Evolutionary conservation across 2,888 invertebrate genomes (phyloP).

Genomic region (Troides aeacus): DNA sequence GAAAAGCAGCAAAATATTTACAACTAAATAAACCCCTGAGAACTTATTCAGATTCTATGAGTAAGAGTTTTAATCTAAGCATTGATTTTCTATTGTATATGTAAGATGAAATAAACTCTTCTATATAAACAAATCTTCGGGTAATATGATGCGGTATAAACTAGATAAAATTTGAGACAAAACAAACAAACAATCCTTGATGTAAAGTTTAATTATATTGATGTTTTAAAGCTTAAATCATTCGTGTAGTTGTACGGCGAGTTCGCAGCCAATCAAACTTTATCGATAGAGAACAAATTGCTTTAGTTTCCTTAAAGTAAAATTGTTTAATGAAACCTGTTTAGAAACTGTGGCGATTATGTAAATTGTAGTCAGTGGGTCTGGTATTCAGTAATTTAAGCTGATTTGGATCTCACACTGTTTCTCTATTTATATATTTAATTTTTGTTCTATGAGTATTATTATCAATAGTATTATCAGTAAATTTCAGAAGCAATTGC

Average conservation of each 20-base stretch:
- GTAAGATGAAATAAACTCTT: background rate
- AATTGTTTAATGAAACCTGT: too few species aligned
- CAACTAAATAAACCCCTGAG: too few species aligned
- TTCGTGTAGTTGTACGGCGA: slow-evolving; percentile 42
- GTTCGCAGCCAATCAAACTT: slow-evolving; percentile 33
- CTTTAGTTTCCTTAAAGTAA: background rate
- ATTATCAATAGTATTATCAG: background rate
- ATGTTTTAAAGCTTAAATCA: slow-evolving; percentile 39
- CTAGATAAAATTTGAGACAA: slow-evolving; percentile 1
- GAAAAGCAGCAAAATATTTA: too few species aligned
- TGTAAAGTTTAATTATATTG: slow-evolving; percentile 44
- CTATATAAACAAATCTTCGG: background rate
- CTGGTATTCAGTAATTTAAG: background rate
- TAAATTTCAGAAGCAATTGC: background rate
- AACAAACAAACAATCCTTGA: slow-evolving; percentile 20
- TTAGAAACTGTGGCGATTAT: too few species aligned
- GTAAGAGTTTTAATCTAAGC: background rate
- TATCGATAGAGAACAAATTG: slow-evolving; percentile 3
- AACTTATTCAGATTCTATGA: too few species aligned
- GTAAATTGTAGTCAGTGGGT: background rate
- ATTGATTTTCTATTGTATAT: background rate
- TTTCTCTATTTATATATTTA: too few species aligned
- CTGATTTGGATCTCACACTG: background rate
- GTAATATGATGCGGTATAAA: background rate
- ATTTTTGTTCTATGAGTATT: background rate